Evolutionary conservation across 2,113 vertebrate species (phyloP).

Genomic region (Podilymbus podiceps): DNA sequence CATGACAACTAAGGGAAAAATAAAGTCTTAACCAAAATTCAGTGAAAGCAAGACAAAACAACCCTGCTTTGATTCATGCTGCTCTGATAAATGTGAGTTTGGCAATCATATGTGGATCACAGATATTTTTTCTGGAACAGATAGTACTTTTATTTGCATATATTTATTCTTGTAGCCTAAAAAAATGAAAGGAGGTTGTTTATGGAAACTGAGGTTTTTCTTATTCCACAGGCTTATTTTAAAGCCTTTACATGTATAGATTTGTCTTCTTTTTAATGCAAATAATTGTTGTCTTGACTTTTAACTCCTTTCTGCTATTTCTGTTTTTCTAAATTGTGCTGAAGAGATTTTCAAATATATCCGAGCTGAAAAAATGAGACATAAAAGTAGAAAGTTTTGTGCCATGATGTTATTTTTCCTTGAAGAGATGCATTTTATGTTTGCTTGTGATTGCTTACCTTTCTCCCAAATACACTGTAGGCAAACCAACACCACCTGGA

Average conservation of each 20-base stretch:
- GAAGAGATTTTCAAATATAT: background rate
- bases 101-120: background rate
- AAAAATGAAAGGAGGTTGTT: background rate
- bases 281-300: background rate
- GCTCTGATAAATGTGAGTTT: slow-evolving; percentile 14
- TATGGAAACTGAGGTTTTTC: background rate
- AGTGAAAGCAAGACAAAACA: slow-evolving; percentile 27
- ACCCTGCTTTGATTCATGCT: background rate
- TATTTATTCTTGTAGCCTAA: background rate
- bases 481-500: background rate
- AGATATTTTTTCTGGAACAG: background rate
- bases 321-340: background rate
- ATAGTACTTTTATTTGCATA: background rate
- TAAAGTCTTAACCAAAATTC: slow-evolving; percentile 18
- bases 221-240: background rate
- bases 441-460: background rate
- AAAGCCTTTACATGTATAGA: background rate
- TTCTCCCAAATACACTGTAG: background rate
- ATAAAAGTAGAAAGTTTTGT: background rate
- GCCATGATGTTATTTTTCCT: background rate
- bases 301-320: background rate
- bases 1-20: slow-evolving; percentile 44
- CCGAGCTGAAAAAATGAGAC: background rate
- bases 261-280: background rate
- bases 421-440: background rate